A percentile compares a stretch with the other conserved stretches of the same genome.
phyloP scores from a whole-genome alignment of 2,797 vertebrate species.

The Crocidura indochinensis region DNA sequence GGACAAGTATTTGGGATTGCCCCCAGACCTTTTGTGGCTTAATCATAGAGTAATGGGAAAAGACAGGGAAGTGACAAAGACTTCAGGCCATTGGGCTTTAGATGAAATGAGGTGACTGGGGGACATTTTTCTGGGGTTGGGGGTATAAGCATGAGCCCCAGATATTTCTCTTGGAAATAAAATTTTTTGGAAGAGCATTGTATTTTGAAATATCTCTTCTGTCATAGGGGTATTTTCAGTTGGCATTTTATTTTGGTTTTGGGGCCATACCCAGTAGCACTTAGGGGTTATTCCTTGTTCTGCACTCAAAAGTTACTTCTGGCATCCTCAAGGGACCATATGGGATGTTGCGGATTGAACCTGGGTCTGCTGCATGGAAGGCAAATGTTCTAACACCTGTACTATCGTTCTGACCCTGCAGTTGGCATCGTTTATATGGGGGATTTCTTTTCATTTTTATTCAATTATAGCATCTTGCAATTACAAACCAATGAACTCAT shows the following conservation, averaged over 20 bases:
- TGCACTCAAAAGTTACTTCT: too few species aligned
- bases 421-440: neutral
- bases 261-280: too few species aligned
- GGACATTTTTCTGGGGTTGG: neutral
- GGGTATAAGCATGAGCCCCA: too few species aligned
- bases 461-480: constrained; percentile 22
- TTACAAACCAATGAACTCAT: neutral
- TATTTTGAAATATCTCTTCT: constrained; percentile 49
- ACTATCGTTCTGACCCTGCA: neutral
- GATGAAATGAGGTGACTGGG: neutral
- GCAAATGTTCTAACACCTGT: too few species aligned
- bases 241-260: too few species aligned
- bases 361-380: too few species aligned
- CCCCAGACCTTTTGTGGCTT: neutral
- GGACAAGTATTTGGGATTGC: neutral
- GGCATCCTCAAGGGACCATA: neutral
- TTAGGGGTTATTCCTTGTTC: too few species aligned
- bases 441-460: neutral
- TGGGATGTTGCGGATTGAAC: neutral
- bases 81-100: neutral
- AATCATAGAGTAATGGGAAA: neutral
- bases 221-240: neutral
- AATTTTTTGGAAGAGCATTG: neutral
- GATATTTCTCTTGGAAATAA: neutral
- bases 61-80: neutral